Percentiles rank a stretch among this genome's conserved stretches.
Evolutionary conservation across 2,797 vertebrate genomes (phyloP).

Genomic region (Carcharodon carcharias): DNA sequence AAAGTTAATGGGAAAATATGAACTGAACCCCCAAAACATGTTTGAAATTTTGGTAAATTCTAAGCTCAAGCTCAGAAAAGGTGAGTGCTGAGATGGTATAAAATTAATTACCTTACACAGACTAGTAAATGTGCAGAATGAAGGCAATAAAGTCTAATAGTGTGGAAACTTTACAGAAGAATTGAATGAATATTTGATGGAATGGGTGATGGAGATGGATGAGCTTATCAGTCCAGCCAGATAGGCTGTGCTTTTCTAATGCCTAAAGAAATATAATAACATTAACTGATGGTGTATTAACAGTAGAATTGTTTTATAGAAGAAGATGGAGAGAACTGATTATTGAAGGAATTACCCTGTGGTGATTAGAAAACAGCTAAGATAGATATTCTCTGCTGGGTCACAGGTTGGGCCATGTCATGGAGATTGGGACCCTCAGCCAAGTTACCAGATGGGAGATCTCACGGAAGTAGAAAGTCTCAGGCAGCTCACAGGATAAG

Average conservation of each 20-base stretch:
- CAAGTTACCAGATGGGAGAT: background rate
- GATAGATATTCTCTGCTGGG: background rate
- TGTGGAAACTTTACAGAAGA: background rate
- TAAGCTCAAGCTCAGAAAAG: background rate
- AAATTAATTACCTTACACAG: background rate
- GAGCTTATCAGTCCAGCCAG: background rate
- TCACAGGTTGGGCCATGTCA: background rate
- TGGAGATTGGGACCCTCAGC: background rate
- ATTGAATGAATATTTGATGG: background rate
- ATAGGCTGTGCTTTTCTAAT: background rate
- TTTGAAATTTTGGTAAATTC: background rate
- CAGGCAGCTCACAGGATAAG: background rate
- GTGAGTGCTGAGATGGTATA: background rate
- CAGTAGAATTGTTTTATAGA: background rate
- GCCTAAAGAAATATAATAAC: background rate
- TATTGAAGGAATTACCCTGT: background rate
- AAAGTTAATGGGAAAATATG: background rate
- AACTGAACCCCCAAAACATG: background rate
- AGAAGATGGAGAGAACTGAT: background rate
- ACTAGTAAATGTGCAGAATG: background rate
- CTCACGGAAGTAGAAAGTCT: background rate
- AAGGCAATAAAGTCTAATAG: background rate
- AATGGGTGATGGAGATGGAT: background rate
- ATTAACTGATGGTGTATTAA: background rate
- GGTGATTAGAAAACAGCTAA: background rate